phyloP scores from a whole-genome alignment of 1,140 invertebrate genomes.

The Capitella teleta region DNA sequence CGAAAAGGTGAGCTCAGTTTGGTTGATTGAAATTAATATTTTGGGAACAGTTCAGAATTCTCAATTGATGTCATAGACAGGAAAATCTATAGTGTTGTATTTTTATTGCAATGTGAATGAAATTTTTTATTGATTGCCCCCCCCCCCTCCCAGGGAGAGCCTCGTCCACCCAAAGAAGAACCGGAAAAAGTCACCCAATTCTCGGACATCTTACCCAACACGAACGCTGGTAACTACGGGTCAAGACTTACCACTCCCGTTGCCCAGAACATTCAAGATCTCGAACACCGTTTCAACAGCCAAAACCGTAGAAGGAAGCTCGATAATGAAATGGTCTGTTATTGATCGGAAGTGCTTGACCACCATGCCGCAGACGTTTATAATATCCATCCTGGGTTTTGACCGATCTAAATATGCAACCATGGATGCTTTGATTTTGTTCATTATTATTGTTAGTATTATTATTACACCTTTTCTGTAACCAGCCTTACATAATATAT shows the following conservation, averaged over 20 bases:
- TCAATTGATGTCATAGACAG: neutral
- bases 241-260: constrained; percentile 21
- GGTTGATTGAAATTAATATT: neutral
- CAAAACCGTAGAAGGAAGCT: constrained; percentile 23
- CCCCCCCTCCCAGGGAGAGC: constrained; percentile 30
- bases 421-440: no score
- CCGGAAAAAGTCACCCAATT: constrained; percentile 26
- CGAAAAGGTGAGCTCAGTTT: constrained; percentile 19
- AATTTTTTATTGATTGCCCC: no score
- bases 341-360: no score
- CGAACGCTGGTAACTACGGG: constrained; percentile 37
- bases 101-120: neutral
- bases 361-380: no score
- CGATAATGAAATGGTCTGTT: constrained; percentile 32
- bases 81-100: neutral
- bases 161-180: constrained; percentile 21
- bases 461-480: no score
- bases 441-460: no score
- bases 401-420: no score
- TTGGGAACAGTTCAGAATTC: neutral
- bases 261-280: constrained; percentile 23
- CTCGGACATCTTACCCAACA: constrained; percentile 34
- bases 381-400: no score
- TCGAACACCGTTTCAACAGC: constrained; percentile 32
- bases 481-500: no score